Evolutionary conservation across 2,888 invertebrate species (phyloP).

Genomic region (Seira ritae): DNA sequence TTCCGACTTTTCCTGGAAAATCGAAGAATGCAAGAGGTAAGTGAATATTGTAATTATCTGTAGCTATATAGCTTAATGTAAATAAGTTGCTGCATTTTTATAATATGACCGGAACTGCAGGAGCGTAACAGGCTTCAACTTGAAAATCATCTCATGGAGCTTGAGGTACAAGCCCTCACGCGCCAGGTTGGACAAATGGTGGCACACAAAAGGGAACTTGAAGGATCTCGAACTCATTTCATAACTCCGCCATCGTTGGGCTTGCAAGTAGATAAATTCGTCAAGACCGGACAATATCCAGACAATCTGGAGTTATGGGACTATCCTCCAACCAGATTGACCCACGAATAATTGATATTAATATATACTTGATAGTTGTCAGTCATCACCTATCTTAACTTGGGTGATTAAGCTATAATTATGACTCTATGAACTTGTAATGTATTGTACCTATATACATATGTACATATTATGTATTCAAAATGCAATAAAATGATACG

Average conservation of each 20-base stretch:
- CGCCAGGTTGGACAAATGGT: constrained; percentile 68
- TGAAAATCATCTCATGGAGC: constrained; percentile 69
- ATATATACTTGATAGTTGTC: too few species aligned
- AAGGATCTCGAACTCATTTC: constrained; percentile 63
- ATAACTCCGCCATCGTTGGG: constrained; percentile 55
- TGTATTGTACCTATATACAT: too few species aligned
- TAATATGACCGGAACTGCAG: too few species aligned
- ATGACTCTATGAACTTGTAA: too few species aligned
- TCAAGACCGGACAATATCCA: constrained; percentile 28
- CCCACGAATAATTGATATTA: constrained; percentile 64
- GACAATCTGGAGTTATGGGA: constrained; percentile 67
- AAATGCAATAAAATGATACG: too few species aligned
- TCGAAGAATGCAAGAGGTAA: constrained; percentile 65
- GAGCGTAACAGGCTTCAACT: constrained; percentile 65
- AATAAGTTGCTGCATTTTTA: too few species aligned
- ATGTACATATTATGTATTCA: too few species aligned
- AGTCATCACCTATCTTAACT: too few species aligned
- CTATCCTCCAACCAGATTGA: constrained; percentile 65
- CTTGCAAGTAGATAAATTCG: constrained; percentile 57
- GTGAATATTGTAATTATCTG: constrained; percentile 8
- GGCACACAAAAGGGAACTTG: constrained; percentile 56
- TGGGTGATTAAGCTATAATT: too few species aligned
- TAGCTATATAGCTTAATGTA: too few species aligned
- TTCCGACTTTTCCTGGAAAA: constrained; percentile 69
- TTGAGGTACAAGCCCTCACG: constrained; percentile 67